Conservation (phyloP, 1,140 invertebrate genomes). For the Gryon sp. region DNA sequence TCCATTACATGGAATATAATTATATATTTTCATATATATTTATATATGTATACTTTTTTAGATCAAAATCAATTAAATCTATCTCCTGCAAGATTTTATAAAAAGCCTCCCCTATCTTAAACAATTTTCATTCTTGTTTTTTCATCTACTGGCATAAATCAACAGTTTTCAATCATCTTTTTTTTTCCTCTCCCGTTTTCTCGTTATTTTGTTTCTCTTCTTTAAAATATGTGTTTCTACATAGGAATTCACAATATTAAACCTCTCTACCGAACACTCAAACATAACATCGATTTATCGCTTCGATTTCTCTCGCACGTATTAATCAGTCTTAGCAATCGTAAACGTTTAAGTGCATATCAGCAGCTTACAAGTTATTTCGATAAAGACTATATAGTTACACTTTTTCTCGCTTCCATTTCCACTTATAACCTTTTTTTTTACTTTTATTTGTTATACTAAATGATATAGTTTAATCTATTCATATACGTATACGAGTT, state of each 20-base stretch:
- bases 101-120: conserved; percentile 75
- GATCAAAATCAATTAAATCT: conserved; percentile 67
- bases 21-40: conserved; percentile 49
- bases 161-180: conserved; percentile 66
- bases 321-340: conserved; percentile 78
- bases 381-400: conserved; percentile 43
- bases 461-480: conserved; percentile 34
- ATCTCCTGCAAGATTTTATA: conserved; percentile 72
- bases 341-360: conserved; percentile 71
- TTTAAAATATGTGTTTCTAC: conserved; percentile 77
- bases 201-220: conserved; percentile 2
- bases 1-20: conserved; percentile 73
- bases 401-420: conserved; percentile 25
- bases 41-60: conserved; percentile 31
- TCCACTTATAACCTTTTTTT: not conserved
- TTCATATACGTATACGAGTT: conserved; percentile 61
- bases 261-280: conserved; percentile 78
- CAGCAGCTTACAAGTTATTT: conserved; percentile 57
- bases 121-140: conserved; percentile 61
- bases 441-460: not conserved
- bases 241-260: conserved; percentile 73
- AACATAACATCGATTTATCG: conserved; percentile 78
- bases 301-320: conserved; percentile 33
- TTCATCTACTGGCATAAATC: conserved; percentile 76
- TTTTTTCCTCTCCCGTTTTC: not conserved